These are phyloP conservation scores for Drosophila fulvimacula DNA, from an alignment of 2,888 invertebrate genomes.

Conservation along the genomic window DNA sequence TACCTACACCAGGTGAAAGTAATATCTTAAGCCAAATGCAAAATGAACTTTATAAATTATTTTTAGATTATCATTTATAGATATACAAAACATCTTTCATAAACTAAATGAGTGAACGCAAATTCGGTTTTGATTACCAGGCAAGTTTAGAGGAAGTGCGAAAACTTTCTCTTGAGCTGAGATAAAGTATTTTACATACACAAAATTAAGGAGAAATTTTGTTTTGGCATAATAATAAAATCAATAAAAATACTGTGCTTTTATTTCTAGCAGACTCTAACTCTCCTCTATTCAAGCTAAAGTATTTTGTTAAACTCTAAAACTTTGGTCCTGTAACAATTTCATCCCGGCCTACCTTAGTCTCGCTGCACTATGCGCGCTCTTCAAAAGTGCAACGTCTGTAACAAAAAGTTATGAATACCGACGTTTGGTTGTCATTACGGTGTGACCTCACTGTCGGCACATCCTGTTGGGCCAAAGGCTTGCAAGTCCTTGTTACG, in stretches of 20 bases:
- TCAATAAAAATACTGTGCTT: neutral
- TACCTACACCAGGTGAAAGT: neutral
- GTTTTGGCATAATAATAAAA: neutral
- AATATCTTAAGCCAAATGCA: neutral
- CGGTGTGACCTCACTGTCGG: constrained; percentile 2
- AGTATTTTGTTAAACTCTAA: neutral
- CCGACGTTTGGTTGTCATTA: constrained; percentile 26
- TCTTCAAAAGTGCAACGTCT: neutral
- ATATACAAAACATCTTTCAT: neutral
- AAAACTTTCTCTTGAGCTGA: neutral
- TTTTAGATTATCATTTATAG: neutral
- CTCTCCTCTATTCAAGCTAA: neutral
- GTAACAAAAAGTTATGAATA: constrained; percentile 35
- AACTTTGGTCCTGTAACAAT: neutral
- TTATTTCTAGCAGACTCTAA: neutral
- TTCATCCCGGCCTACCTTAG: neutral
- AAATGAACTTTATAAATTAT: neutral
- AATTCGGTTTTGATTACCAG: neutral
- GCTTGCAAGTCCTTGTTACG: constrained; percentile 4
- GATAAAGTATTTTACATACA: neutral
- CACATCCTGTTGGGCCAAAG: constrained; percentile 5
- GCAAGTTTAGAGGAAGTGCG: neutral
- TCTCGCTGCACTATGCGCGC: constrained; percentile 14
- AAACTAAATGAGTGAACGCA: neutral
- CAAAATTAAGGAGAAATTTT: neutral